Base-by-base conservation (phyloP, 1,140 invertebrate genomes). In the Trichonephila inaurata region DNA sequence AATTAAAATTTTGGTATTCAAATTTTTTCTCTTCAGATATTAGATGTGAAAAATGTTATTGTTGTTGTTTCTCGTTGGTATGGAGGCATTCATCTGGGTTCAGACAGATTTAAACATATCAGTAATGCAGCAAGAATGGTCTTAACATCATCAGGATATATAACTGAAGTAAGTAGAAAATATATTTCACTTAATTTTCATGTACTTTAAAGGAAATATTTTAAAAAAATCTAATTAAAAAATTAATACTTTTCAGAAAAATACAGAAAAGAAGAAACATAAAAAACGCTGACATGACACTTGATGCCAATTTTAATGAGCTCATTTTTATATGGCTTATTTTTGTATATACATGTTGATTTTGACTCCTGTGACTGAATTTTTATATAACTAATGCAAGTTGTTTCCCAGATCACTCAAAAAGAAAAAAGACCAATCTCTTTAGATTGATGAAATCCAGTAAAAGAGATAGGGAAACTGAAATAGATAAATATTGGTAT, bases 51-150 rank as follows among this genome's bases (percentile, higher is more conserved):
- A 95, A 97, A 98, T 96, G 97, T 98, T 0, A 97, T 99, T 19
- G 96, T 97, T 0, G 97, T 98, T 1, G 98, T 98, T 2, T 97
- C 97, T 18, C 96, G 98, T 95, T 99, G 98, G 98, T 98, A 98
- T 96, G 98, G 98, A 28, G 98, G 98, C 16, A 97, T 98, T 92
- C 97, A 97, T 94, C 96, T 99, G 4, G 98, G 98, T 12, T 97
- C 97, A 14, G 98, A 98, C 95, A 96, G 98, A 94, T 99, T 98
- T 95, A 97, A 97, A 92, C 98, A 98, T 95, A 98, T 98, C 89
- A 98, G 97, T 95, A 98, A 98, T 96, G 97, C 97, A 8, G 97
- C 97, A 0, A 95, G 97, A 94, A 96, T 97, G 21, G 19, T 93
- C 58, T 69, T 94, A 69, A 8, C 24, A 19, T 21, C n/a, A 7